Evolutionary conservation across 2,888 invertebrate species (phyloP), one percentile per base, ranked within the genome.

Genomic region (Galeopsomyia nigrocyanea): DNA sequence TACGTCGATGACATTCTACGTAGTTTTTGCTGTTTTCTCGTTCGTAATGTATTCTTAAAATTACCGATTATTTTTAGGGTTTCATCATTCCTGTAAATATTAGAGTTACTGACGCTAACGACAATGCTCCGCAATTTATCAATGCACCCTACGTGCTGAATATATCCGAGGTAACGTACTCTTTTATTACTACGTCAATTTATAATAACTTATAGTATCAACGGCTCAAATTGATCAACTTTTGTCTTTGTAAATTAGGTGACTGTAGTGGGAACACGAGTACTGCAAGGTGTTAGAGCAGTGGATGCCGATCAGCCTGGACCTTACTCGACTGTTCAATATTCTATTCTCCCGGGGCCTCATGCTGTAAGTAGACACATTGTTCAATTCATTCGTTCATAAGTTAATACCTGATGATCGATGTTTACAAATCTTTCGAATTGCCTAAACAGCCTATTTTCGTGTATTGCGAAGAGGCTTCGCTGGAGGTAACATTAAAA

Each of bases 21-120:
- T n/a, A n/a, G n/a, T n/a, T 39, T 39, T 39, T 39, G 26, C 39
- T 5, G 31, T 31, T 7, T 7, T 19, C 3, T 0, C 5, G 1
- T 14, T 16, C 14, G 14, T 1, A 51, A n/a, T 16, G 6, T 16
- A 51, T 16, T 60, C n/a, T 51, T n/a, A 16, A 31, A 2, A 16
- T 51, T 46, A 21, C 19, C 14, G 31, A 26, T 58, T 58, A 62
- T 61, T 17, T 17, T 13, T 87, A 92, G 90, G 93, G 92, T 76
- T 93, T 94, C 84, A 90, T 92, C 70, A 93, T 95, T 82, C 95
- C 95, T 0, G 92, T 95, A 49, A 94, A 93, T 78, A 92, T 95
- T 65, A 90, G 95, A 78, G 96, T 96, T 72, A 95, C 94, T 78
- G 96, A 97, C 87, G 95, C 94, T 75, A 96, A 96, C 86, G 96